These are phyloP conservation scores for Scelioninae gen. 2 DNA, from an alignment of 2,888 invertebrate species.

Conservation along the genomic window DNA sequence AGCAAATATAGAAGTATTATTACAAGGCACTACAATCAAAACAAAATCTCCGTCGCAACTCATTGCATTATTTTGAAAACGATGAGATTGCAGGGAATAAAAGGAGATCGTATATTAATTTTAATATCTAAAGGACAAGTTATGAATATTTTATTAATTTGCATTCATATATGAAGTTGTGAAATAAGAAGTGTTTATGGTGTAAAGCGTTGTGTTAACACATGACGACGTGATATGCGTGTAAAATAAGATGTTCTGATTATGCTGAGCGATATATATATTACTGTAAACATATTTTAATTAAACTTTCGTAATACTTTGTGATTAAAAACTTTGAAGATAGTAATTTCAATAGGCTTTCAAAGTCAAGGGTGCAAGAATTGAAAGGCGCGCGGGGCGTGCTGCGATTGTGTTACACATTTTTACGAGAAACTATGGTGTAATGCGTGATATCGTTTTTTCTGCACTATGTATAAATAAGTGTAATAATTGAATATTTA, in stretches of 20 bases:
- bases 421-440: conserved; percentile 47
- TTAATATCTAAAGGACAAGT: no score
- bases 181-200: conserved; percentile 20
- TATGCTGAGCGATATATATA: conserved; percentile 16
- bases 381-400: conserved; percentile 56
- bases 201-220: conserved; percentile 31
- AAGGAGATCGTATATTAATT: conserved; percentile 1
- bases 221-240: conserved; percentile 45
- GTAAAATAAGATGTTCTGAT: conserved; percentile 26
- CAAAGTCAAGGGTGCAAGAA: conserved; percentile 51
- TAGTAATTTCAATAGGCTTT: conserved; percentile 52
- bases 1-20: conserved; percentile 31
- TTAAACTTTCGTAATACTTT: conserved; percentile 39
- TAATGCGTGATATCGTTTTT: conserved; percentile 45
- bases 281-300: conserved; percentile 27
- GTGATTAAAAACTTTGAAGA: conserved; percentile 23
- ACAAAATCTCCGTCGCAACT: conserved; percentile 16
- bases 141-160: background rate
- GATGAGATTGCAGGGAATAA: conserved; percentile 10
- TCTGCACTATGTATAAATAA: conserved; percentile 23
- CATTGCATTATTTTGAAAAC: conserved; percentile 19
- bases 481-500: conserved; percentile 11
- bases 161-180: background rate
- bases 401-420: conserved; percentile 48
- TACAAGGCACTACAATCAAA: conserved; percentile 54